phyloP scores from a whole-genome alignment of 1,140 invertebrate genomes.

The Drosophila sp. region DNA sequence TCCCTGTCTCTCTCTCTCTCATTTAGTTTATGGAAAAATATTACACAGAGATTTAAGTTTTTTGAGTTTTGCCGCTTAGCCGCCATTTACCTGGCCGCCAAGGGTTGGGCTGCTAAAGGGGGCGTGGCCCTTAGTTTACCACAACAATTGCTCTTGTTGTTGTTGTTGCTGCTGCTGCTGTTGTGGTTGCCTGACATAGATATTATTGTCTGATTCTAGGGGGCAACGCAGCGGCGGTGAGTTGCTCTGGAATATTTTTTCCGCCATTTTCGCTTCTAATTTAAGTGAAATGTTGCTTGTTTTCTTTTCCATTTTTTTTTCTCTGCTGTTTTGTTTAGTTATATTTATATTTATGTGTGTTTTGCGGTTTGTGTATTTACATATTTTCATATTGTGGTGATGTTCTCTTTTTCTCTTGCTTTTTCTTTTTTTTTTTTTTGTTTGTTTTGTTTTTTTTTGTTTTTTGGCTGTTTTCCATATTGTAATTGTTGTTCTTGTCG shows the following conservation, averaged over 20 bases:
- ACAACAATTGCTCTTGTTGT: conserved; percentile 33
- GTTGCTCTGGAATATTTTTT: conserved; percentile 66
- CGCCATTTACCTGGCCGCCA: conserved; percentile 66
- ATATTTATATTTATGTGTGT: conserved; percentile 43
- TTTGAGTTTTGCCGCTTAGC: conserved; percentile 54
- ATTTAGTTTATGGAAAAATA: conserved; percentile 70
- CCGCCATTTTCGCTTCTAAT: conserved; percentile 72
- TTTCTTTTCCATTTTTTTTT: conserved; percentile 43
- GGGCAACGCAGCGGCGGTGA: conserved; percentile 16
- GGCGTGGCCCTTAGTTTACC: conserved; percentile 30
- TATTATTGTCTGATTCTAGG: conserved; percentile 74
- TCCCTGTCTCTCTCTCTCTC: not conserved
- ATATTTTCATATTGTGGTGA: conserved; percentile 59
- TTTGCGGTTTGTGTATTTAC: conserved; percentile 51
- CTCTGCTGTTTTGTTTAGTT: conserved; percentile 45
- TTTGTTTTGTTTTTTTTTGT: not conserved
- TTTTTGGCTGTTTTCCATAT: conserved; percentile 45
- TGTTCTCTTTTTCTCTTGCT: conserved; percentile 31
- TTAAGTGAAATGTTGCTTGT: conserved; percentile 67
- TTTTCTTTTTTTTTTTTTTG: not conserved
- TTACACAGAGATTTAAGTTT: conserved; percentile 77
- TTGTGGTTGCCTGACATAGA: conserved; percentile 68
- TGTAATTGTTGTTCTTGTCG: conserved; percentile 38
- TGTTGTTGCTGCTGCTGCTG: conserved; percentile 37
- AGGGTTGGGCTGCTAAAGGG: conserved; percentile 18